A percentile compares a stretch with the other conserved stretches of the same genome.
Evolutionary conservation across 1,140 invertebrate genomes (phyloP).

Genomic region (Venturia canescens): DNA sequence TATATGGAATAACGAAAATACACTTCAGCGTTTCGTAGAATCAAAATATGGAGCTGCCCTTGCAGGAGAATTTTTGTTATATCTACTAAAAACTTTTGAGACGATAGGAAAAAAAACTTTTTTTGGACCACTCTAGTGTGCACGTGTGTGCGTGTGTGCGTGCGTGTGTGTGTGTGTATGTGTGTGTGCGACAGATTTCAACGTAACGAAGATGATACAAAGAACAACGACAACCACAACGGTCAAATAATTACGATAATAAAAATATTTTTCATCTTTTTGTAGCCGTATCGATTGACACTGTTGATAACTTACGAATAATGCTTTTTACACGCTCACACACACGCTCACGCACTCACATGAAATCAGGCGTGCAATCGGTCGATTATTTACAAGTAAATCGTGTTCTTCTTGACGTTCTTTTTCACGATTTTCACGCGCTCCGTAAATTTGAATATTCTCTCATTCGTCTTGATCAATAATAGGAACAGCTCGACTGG

Average conservation of each 20-base stretch:
- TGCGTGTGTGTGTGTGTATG: not conserved
- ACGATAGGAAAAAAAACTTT: too few species aligned
- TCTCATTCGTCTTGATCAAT: too few species aligned
- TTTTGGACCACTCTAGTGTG: too few species aligned
- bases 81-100: too few species aligned
- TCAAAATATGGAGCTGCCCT: too few species aligned
- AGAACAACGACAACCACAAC: conserved; percentile 6
- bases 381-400: conserved; percentile 32
- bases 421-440: conserved; percentile 2
- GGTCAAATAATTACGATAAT: not conserved
- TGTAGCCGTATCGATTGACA: not conserved
- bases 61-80: too few species aligned
- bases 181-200: conserved; percentile 22
- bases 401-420: conserved; percentile 16
- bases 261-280: conserved; percentile 30
- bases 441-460: conserved; percentile 12
- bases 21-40: too few species aligned
- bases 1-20: too few species aligned
- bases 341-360: not conserved
- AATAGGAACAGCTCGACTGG: too few species aligned
- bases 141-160: too few species aligned
- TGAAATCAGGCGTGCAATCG: conserved; percentile 35
- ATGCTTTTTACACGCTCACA: not conserved
- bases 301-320: too few species aligned
- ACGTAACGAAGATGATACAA: conserved; percentile 19